Evolutionary conservation across 2,113 vertebrate species (phyloP).

Genomic region (Ciconia stormi): DNA sequence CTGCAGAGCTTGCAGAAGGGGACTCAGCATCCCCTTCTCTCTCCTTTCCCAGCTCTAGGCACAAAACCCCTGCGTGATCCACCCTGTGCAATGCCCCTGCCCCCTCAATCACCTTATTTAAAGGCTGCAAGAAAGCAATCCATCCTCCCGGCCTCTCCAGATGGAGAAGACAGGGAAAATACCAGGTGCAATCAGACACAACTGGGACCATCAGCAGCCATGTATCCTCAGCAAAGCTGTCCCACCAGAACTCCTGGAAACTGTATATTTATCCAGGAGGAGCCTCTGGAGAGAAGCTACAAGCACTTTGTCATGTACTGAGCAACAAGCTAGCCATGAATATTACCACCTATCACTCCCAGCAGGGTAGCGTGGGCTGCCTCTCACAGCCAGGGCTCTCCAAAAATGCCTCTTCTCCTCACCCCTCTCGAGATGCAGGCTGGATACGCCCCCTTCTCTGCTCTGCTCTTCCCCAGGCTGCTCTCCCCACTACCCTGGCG

Average conservation of each 20-base stretch:
- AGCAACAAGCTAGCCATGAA: background rate
- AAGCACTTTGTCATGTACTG: conserved; percentile 11
- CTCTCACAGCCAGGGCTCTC: background rate
- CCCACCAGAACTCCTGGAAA: conserved; percentile 45
- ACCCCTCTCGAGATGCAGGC: background rate
- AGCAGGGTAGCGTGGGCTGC: background rate
- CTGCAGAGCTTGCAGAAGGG: background rate
- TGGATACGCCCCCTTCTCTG: background rate
- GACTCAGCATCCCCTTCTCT: background rate
- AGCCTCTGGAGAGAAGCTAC: conserved; percentile 1
- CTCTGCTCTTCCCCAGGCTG: background rate
- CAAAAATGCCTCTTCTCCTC: background rate
- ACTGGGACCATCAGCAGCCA: background rate
- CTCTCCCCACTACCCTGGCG: fast-evolving
- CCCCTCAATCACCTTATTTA: background rate
- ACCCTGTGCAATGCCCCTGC: background rate
- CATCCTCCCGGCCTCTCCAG: background rate
- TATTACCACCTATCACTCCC: conserved; percentile 3
- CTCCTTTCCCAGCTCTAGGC: background rate
- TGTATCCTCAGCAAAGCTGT: background rate
- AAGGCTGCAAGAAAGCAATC: conserved; percentile 3
- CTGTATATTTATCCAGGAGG: conserved; percentile 21
- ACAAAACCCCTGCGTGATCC: background rate
- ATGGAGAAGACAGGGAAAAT: conserved; percentile 25
- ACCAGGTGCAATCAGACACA: conserved; percentile 36